Evolutionary conservation across 2,113 vertebrate genomes (phyloP), one percentile per base, ranked within the genome.

Genomic region (Sylvilagus bachmani): DNA sequence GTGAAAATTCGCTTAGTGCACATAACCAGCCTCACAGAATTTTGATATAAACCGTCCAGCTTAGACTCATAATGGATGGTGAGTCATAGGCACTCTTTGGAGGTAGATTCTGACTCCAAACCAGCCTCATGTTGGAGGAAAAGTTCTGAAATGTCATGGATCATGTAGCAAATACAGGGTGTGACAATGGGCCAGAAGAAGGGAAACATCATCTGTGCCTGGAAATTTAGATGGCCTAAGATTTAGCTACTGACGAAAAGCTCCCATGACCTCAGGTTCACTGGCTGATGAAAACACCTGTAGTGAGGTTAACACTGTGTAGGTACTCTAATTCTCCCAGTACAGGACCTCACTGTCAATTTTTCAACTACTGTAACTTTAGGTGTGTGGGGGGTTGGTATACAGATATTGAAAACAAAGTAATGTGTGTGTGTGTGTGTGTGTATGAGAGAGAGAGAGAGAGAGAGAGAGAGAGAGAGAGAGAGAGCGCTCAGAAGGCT

Each of bases 341-440:
- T 11, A 67, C 71, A 93, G 53, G 0, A 22, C 22, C 29, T 7
- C 44, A 22, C 12, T 12, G 49, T 31, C 55, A 73, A 16, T 21
- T 79, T 90, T 95, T 85, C 61, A 91, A 77, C 13, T 77, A 10
- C 25, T 17, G 27, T 79, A 61, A 29, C 33, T 81, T 82, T 71
- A 62, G 33, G 13, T 27, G 3, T 44, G 44, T 44, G 10, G 14
- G 22, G 24, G 55, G 73, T 22, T 77, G 49, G 19, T 74, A 1
- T 36, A 14, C 55, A 58, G 19, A 58, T 71, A 70, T 3, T 44
- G 31, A 80, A 53, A 90, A 73, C n/a, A 87, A 86, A 19, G 6
- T 13, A 7, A 3, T 24, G 55, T 58, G 55, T 58, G 13, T 58
- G 55, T 58, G 55, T 58, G 55, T 58, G 13, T 58, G 55, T 58